Base-by-base conservation (phyloP, 2,888 invertebrate species). In the Lepidochitona cinerea region DNA sequence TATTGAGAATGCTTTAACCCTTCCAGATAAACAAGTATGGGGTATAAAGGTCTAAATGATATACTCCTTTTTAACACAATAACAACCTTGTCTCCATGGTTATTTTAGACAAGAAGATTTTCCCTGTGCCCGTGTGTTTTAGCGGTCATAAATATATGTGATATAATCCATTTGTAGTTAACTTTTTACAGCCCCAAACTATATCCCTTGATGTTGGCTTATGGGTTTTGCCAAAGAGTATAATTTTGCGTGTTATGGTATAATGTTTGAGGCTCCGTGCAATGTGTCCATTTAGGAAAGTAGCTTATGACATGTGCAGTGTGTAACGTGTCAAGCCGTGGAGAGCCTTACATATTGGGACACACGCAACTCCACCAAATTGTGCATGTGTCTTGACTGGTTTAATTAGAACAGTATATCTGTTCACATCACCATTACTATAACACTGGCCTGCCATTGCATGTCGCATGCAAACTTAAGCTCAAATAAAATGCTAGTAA, bases 391-490 rank as follows among this genome's bases (percentile, higher is more conserved):
- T 26, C 59, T 59, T 59, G 59, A 59, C 26, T 59, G 59, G 59
- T 29, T 59, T 59, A 59, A 59, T 59, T 59, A 59, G 59, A 59
- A 23, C 59, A 59, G 59, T 59, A 59, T 59, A 59, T 59, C 59
- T 59, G 59, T 59, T 32, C 26, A 29, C 59, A 59, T 59, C 26
- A 26, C 26, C 14, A 59, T 29, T 59, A 32, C 59, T 29, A 26
- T 59, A 29, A 32, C 23, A 59, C 59, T 59, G 41, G 9, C 41
- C 41, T 41, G 59, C 59, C 59, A 59, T 59, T 26, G 59, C 78
- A 78, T 78, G 75, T 66, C 37, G 41, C 78, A 78, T 78, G 75
- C 78, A 70, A 78, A 37, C 59, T 59, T 29, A 59, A 59, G 59
- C 59, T 26, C 26, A 29, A 59, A 59, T 59, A 59, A 59, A 59